Evolutionary conservation across 2,888 invertebrate species (phyloP).

Genomic region (Calameuta filiformis): DNA sequence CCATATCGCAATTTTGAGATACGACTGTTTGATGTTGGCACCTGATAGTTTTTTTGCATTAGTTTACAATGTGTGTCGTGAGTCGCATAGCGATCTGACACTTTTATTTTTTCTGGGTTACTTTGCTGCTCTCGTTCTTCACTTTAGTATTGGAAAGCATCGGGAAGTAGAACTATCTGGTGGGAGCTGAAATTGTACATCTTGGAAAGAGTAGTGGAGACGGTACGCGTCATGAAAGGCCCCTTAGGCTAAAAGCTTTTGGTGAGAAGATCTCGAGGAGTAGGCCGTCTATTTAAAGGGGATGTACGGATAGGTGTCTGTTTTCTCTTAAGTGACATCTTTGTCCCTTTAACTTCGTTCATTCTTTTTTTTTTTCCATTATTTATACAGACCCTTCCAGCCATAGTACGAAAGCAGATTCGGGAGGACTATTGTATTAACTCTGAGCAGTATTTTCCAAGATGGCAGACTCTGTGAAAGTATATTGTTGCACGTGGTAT

Average conservation of each 20-base stretch:
- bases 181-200: not conserved
- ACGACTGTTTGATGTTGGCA: not conserved
- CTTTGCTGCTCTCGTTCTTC: not conserved
- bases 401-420: not conserved
- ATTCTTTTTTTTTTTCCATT: not conserved
- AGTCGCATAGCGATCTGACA: not conserved
- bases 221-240: not conserved
- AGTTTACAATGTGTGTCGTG: not conserved
- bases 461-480: not conserved
- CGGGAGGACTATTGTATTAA: not conserved
- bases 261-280: not conserved
- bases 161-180: not conserved
- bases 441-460: not conserved
- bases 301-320: not conserved
- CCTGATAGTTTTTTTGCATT: not conserved
- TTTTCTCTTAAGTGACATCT: not conserved
- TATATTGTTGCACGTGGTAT: not conserved
- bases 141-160: not conserved
- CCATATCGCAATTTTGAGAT: not conserved
- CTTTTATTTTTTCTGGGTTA: not conserved
- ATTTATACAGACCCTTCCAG: not conserved
- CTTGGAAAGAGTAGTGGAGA: not conserved
- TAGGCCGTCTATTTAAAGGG: constrained; percentile 1
- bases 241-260: constrained; percentile 2
- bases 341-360: not conserved